A percentile compares a stretch with the other conserved stretches of the same genome.
Conservation (phyloP, 2,888 invertebrate species). For the Lasioglossum zephyrum region DNA sequence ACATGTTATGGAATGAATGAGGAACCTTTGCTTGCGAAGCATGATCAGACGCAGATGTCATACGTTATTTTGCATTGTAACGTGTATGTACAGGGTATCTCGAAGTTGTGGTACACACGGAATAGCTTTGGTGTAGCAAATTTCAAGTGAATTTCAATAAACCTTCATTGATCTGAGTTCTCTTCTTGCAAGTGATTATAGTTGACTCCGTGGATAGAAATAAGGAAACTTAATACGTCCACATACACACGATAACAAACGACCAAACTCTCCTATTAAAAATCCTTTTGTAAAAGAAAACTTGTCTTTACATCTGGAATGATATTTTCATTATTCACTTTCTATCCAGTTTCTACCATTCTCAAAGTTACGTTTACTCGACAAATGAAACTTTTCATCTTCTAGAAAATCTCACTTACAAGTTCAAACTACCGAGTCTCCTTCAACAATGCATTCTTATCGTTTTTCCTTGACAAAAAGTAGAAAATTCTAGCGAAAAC, state of each 20-base stretch:
- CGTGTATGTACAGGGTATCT: conserved; percentile 31
- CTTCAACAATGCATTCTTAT: not conserved
- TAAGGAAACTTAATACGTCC: not conserved
- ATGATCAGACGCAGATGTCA: conserved; percentile 5
- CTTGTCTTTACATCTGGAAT: not conserved
- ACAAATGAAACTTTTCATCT: not conserved
- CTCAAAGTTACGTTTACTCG: not conserved
- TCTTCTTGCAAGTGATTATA: conserved; percentile 26
- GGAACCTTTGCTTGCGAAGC: conserved; percentile 14
- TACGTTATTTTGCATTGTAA: conserved; percentile 26
- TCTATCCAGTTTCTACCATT: not conserved
- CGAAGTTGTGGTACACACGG: conserved; percentile 26
- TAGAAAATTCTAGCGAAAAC: not conserved
- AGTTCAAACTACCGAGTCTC: not conserved
- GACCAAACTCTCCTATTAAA: not conserved
- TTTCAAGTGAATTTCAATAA: conserved; percentile 33
- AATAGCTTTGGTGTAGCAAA: conserved; percentile 42
- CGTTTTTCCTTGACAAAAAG: not conserved
- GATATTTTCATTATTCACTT: not conserved
- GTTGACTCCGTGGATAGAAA: conserved; percentile 15
- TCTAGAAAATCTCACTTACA: not conserved
- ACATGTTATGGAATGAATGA: conserved; percentile 26
- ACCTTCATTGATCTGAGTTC: conserved; percentile 13
- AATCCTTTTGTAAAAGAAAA: not conserved
- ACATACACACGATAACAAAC: not conserved